Evolutionary conservation across 2,888 invertebrate species (phyloP).

Genomic region (Silvanus unidentatus): DNA sequence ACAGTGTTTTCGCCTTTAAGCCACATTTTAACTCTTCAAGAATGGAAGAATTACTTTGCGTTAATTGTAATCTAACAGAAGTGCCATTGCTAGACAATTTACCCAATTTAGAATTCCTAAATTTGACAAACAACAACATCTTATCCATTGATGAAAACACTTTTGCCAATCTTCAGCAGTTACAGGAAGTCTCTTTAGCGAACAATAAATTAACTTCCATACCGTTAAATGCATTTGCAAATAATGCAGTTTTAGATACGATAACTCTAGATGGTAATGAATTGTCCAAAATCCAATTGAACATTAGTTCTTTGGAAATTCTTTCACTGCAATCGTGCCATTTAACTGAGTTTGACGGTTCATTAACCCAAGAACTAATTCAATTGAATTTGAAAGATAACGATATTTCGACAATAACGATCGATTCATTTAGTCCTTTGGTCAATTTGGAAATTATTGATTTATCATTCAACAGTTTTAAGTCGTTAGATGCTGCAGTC

Average conservation of each 20-base stretch:
- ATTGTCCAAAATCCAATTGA: constrained; percentile 56
- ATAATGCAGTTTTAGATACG: constrained; percentile 60
- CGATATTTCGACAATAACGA: constrained; percentile 61
- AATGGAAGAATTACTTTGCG: constrained; percentile 62
- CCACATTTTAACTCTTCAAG: constrained; percentile 29
- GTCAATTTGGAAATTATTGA: constrained; percentile 64
- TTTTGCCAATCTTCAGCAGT: constrained; percentile 57
- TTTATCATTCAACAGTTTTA: constrained; percentile 66
- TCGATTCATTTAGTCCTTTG: constrained; percentile 62
- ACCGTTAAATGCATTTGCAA: constrained; percentile 59
- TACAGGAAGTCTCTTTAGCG: constrained; percentile 69
- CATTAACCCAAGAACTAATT: constrained; percentile 60
- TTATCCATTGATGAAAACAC: constrained; percentile 54
- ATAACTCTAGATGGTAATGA: constrained; percentile 67
- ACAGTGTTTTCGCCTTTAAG: constrained; percentile 30
- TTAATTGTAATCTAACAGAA: constrained; percentile 61
- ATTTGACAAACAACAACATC: constrained; percentile 63
- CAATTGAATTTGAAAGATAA: constrained; percentile 66
- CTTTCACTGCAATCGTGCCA: constrained; percentile 65
- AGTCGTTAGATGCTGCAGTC: constrained; percentile 60
- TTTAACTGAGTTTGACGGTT: constrained; percentile 58
- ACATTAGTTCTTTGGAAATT: constrained; percentile 59
- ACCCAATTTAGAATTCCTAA: constrained; percentile 55
- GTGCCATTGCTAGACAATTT: constrained; percentile 49
- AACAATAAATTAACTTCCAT: constrained; percentile 61